These are phyloP conservation scores for Notamacropus eugenii DNA, from an alignment of 2,797 vertebrate species.

Conservation along the genomic window DNA sequence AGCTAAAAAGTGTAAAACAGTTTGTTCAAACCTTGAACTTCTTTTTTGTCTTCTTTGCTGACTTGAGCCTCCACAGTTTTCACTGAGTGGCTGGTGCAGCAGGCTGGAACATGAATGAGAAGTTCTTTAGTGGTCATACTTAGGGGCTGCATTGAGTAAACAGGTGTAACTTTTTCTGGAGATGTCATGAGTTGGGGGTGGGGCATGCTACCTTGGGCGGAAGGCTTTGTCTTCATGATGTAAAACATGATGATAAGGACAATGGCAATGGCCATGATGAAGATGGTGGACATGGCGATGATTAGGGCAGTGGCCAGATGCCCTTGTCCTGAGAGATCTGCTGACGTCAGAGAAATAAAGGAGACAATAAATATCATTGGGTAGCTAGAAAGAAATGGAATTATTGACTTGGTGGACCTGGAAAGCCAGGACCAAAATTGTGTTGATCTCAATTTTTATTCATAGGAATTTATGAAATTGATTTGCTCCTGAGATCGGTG, in stretches of 20 bases:
- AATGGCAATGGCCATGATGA: conserved; percentile 99
- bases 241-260: conserved; percentile 99
- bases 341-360: conserved; percentile 23
- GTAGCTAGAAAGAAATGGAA: neutral
- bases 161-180: neutral
- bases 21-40: conserved; percentile 90
- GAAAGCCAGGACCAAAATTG: neutral
- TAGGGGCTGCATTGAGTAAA: conserved; percentile 24
- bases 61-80: conserved; percentile 93
- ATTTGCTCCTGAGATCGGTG: neutral
- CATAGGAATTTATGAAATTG: no score
- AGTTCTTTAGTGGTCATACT: conserved; percentile 59
- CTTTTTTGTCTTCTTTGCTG: conserved; percentile 96
- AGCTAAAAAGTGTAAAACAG: conserved; percentile 53
- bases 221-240: conserved; percentile 96
- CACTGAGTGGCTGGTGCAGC: conserved; percentile 93
- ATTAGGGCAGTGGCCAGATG: conserved; percentile 98
- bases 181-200: rapidly evolving
- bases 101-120: conserved; percentile 86
- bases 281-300: conserved; percentile 99
- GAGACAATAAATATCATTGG: neutral
- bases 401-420: neutral
- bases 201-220: conserved; percentile 89
- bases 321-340: conserved; percentile 93
- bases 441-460: neutral